A percentile compares a stretch with the other conserved stretches of the same genome.
These are phyloP conservation scores for Eidolon dupreanum DNA, from an alignment of 2,797 vertebrate species.

Conservation along the genomic window DNA sequence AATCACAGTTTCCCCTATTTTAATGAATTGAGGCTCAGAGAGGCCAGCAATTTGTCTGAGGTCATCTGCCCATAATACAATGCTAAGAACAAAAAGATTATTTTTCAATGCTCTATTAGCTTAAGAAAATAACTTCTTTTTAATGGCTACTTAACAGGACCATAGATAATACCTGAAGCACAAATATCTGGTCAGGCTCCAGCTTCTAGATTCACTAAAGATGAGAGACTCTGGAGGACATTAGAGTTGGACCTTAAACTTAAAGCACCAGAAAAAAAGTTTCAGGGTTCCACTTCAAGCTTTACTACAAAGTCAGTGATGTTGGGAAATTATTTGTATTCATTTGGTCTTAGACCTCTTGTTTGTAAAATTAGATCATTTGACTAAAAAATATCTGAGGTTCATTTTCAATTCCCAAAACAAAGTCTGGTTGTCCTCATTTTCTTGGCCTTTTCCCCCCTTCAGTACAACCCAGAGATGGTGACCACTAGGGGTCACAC, in stretches of 20 bases:
- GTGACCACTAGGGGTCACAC: conserved; percentile 70
- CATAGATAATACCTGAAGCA: background rate
- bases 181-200: background rate
- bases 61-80: background rate
- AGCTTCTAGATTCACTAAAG: background rate
- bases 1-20: background rate
- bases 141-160: background rate
- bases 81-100: background rate
- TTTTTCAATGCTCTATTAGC: background rate
- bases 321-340: background rate
- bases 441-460: background rate
- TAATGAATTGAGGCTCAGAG: background rate
- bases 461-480: background rate
- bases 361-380: background rate
- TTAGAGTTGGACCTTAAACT: background rate
- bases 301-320: background rate
- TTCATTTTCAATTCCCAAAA: conserved; percentile 8
- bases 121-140: conserved; percentile 4
- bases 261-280: background rate
- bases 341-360: background rate
- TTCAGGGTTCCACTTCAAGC: background rate
- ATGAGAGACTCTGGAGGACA: background rate
- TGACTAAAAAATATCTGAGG: background rate
- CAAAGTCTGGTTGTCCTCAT: background rate
- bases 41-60: background rate